These are phyloP conservation scores for Clusia tigrina DNA, from an alignment of 2,888 invertebrate genomes.

Conservation along the genomic window DNA sequence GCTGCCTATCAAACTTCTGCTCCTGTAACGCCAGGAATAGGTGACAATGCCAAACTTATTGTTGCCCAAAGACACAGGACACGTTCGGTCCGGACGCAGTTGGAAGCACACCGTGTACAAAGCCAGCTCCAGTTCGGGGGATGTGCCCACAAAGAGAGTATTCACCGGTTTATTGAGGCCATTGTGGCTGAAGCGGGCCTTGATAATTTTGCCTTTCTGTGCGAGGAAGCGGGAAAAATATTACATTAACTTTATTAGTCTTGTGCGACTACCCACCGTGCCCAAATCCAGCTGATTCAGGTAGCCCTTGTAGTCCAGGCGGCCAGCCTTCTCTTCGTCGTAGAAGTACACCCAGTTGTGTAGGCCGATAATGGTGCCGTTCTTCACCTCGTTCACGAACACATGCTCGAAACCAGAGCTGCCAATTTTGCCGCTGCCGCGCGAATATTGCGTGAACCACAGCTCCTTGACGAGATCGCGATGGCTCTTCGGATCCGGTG, in stretches of 20 bases:
- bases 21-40: constrained; percentile 76
- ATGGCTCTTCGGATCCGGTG: constrained; percentile 74
- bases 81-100: constrained; percentile 76
- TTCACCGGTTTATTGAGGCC: constrained; percentile 79
- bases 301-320: constrained; percentile 82
- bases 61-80: constrained; percentile 77
- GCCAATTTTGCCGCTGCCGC: constrained; percentile 79
- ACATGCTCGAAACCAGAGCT: constrained; percentile 94
- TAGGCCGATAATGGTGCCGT: constrained; percentile 79
- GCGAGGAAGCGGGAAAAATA: background rate
- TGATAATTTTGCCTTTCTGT: constrained; percentile 80
- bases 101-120: constrained; percentile 88
- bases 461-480: constrained; percentile 76
- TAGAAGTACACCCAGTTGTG: constrained; percentile 92
- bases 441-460: constrained; percentile 85
- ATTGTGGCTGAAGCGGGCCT: constrained; percentile 76
- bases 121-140: constrained; percentile 91
- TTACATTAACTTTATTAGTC: background rate
- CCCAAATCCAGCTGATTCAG: constrained; percentile 75
- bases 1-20: constrained; percentile 81
- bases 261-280: constrained; percentile 68
- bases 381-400: constrained; percentile 86
- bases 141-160: constrained; percentile 82
- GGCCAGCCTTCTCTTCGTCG: constrained; percentile 75
- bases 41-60: constrained; percentile 78